phyloP scores from a whole-genome alignment of 2,113 vertebrate genomes.

The Rhabdomys dilectus region DNA sequence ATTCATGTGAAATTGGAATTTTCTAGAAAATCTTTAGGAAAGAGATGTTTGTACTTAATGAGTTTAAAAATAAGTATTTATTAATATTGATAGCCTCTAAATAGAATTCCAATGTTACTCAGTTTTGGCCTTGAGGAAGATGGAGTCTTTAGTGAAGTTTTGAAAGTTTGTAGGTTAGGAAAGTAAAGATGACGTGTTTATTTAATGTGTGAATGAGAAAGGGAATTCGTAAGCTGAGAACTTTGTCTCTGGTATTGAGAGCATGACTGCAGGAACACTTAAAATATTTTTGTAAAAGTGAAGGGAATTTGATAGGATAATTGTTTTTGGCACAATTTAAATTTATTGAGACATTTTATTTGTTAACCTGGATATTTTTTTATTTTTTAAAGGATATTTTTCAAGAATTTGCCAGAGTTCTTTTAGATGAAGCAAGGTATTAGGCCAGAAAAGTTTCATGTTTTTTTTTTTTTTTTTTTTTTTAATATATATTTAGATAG shows the following conservation, averaged over 20 bases:
- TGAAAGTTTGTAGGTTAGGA: background rate
- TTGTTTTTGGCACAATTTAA: background rate
- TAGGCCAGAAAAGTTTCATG: background rate
- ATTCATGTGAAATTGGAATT: constrained; percentile 32
- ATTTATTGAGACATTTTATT: constrained; percentile 34
- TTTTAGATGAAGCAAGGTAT: background rate
- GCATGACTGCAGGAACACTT: background rate
- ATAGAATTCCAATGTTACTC: constrained; percentile 6
- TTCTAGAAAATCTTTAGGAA: constrained; percentile 43
- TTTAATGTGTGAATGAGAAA: constrained; percentile 51
- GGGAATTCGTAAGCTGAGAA: background rate
- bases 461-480: background rate
- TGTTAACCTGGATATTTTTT: background rate
- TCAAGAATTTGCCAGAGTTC: constrained; percentile 2
- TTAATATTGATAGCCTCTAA: background rate
- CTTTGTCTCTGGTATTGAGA: background rate
- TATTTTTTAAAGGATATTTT: constrained; percentile 11
- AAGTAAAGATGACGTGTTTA: background rate
- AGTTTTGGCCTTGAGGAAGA: constrained; percentile 49
- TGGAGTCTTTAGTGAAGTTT: constrained; percentile 24
- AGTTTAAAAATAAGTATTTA: constrained; percentile 26
- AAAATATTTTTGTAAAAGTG: constrained; percentile 54
- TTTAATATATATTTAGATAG: background rate
- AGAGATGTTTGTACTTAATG: background rate
- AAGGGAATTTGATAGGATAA: constrained; percentile 27